A percentile compares a stretch with the other conserved stretches of the same genome.
Conservation (phyloP, 2,888 invertebrate genomes). For the Drosophila buzzatii region DNA sequence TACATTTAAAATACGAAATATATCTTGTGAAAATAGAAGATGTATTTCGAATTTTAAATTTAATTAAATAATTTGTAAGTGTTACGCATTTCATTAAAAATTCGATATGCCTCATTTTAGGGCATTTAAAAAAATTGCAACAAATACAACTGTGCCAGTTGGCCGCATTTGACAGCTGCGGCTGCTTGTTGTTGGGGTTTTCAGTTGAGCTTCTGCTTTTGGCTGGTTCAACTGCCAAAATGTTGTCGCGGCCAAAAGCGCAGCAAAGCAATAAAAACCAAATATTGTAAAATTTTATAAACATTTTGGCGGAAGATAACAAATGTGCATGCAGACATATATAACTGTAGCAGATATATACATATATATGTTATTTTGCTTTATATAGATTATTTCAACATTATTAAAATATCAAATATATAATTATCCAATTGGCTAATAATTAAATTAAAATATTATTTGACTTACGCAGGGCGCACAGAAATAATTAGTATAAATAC, state of each 20-base stretch:
- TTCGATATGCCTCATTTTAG: neutral
- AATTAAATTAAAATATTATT: constrained; percentile 4
- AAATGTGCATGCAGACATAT: neutral
- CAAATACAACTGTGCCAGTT: constrained; percentile 7
- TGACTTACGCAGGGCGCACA: neutral
- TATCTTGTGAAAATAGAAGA: too few species aligned
- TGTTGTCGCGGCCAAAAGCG: constrained; percentile 44
- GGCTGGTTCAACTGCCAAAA: constrained; percentile 55
- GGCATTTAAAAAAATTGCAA: neutral
- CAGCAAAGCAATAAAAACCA: constrained; percentile 37
- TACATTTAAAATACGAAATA: neutral
- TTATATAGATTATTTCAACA: neutral
- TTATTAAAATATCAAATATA: neutral
- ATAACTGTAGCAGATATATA: too few species aligned
- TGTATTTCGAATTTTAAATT: too few species aligned
- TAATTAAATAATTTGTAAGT: too few species aligned
- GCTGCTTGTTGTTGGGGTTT: constrained; percentile 21
- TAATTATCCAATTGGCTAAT: neutral
- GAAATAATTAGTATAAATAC: neutral
- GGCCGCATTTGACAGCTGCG: constrained; percentile 56
- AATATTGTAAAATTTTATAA: constrained; percentile 21
- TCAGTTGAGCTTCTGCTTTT: constrained; percentile 22
- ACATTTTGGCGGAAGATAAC: constrained; percentile 3
- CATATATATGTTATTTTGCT: neutral
- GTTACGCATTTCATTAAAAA: neutral